Evolutionary conservation across 92 coral and sea anemone genomes (phyloP).

Genomic region (Heteractis magnifica): DNA sequence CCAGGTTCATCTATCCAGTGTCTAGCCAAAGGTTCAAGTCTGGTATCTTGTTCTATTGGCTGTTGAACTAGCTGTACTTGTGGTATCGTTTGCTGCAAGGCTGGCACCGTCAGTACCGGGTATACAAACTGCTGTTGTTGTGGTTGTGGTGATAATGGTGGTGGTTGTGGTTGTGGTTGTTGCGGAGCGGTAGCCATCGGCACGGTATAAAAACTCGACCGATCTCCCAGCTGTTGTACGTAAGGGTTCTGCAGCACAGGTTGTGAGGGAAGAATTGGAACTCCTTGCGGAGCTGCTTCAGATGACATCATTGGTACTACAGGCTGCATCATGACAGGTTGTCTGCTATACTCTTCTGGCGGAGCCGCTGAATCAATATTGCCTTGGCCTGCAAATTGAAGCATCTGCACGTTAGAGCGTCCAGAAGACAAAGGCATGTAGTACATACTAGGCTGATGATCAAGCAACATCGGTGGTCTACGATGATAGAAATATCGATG

Average conservation of each 20-base stretch:
- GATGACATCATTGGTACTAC: slow-evolving; percentile 46
- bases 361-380: slow-evolving; percentile 22
- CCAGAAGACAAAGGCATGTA: slow-evolving; percentile 36
- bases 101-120: slow-evolving; percentile 22
- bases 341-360: slow-evolving; percentile 26
- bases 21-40: slow-evolving; percentile 15
- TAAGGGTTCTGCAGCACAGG: slow-evolving; percentile 29
- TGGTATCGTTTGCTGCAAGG: slow-evolving; percentile 23
- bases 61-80: slow-evolving; percentile 27
- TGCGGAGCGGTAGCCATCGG: slow-evolving; percentile 24
- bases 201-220: slow-evolving; percentile 17
- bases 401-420: slow-evolving; percentile 35
- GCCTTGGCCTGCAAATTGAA: slow-evolving; percentile 27
- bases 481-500: not conserved
- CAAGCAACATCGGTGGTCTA: not conserved
- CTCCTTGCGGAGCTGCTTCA: slow-evolving; percentile 2
- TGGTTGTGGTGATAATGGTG: not conserved
- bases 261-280: slow-evolving; percentile 22
- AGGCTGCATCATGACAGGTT: slow-evolving; percentile 47
- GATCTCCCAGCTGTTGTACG: slow-evolving; percentile 16
- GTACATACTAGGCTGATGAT: slow-evolving; percentile 16
- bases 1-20: slow-evolving; percentile 74
- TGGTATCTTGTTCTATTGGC: slow-evolving; percentile 12
- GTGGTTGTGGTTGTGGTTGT: slow-evolving; percentile 9
- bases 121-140: slow-evolving; percentile 24